Evolutionary conservation across 2,797 vertebrate species (phyloP).

Genomic region (Silurus lanzhouensis): DNA sequence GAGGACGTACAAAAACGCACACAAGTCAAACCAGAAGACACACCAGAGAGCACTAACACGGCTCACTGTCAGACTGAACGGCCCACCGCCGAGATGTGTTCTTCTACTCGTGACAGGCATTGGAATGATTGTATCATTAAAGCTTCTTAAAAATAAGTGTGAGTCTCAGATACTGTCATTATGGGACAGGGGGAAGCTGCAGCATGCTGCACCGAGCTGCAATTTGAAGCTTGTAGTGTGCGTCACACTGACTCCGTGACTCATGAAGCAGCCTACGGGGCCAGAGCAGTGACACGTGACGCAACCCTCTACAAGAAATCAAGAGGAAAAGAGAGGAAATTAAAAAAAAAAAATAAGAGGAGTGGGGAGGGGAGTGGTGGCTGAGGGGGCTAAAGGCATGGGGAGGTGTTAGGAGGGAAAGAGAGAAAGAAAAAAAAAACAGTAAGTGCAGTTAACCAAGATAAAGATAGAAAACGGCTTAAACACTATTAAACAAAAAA

Average conservation of each 20-base stretch:
- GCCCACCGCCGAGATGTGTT: neutral
- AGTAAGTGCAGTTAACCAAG: neutral
- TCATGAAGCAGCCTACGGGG: constrained; percentile 18
- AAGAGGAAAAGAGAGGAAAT: constrained; percentile 15
- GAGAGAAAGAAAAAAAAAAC: too few relatives aligned
- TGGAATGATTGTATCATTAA: constrained; percentile 1
- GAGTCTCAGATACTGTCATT: constrained; percentile 14
- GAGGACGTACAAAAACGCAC: constrained; percentile 51
- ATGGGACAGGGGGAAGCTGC: neutral
- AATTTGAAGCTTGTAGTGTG: constrained; percentile 20
- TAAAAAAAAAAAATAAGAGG: neutral
- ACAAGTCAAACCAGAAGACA: constrained; percentile 57
- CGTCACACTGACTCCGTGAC: constrained; percentile 27
- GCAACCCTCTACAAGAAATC: neutral
- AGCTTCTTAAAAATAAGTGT: constrained; percentile 23
- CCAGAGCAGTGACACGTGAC: constrained; percentile 13
- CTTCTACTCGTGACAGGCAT: constrained; percentile 5
- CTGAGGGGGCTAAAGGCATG: neutral
- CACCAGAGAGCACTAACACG: constrained; percentile 59
- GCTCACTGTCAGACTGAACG: neutral
- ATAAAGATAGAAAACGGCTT: neutral
- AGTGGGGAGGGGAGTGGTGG: neutral
- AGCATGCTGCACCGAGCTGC: neutral
- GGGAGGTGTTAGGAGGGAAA: neutral
- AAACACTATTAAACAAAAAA: neutral